These are phyloP conservation scores for Ditula angustiorana DNA, from an alignment of 2,888 invertebrate species.

Conservation along the genomic window DNA sequence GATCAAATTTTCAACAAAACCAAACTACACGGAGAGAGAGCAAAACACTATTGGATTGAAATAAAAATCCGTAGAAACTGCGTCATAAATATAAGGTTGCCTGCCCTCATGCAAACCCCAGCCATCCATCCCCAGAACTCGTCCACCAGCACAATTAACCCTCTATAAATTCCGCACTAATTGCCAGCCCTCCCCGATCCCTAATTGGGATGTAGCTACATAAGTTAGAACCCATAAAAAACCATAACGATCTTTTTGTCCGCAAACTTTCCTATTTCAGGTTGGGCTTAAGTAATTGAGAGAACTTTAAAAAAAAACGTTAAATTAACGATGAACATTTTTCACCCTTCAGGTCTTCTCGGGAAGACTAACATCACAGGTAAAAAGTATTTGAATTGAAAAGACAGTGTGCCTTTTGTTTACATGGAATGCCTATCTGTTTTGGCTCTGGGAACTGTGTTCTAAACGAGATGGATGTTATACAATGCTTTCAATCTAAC, in stretches of 20 bases:
- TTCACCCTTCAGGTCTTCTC: constrained; percentile 87
- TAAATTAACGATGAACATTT: constrained; percentile 84
- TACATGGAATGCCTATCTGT: constrained; percentile 71
- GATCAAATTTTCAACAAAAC: too few relatives aligned
- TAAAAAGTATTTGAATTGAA: constrained; percentile 66
- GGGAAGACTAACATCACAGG: constrained; percentile 86
- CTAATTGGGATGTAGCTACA: constrained; percentile 65
- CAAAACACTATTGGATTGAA: background rate
- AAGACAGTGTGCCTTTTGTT: constrained; percentile 68
- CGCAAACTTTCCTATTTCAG: constrained; percentile 83
- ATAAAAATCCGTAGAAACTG: constrained; percentile 14
- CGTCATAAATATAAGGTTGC: constrained; percentile 47
- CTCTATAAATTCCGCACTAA: constrained; percentile 65
- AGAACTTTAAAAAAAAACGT: constrained; percentile 65
- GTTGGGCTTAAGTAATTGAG: constrained; percentile 75
- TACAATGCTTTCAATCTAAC: background rate
- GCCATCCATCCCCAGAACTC: constrained; percentile 54
- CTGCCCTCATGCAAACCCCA: constrained; percentile 56
- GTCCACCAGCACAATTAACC: constrained; percentile 60
- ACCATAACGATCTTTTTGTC: constrained; percentile 75
- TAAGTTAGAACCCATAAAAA: constrained; percentile 53
- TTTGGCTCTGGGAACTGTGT: constrained; percentile 58
- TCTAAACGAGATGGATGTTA: constrained; percentile 54
- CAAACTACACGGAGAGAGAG: background rate
- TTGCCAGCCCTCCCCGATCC: constrained; percentile 65